phyloP scores from a whole-genome alignment of 2,113 vertebrate genomes.

The Brienomyrus longianalis region DNA sequence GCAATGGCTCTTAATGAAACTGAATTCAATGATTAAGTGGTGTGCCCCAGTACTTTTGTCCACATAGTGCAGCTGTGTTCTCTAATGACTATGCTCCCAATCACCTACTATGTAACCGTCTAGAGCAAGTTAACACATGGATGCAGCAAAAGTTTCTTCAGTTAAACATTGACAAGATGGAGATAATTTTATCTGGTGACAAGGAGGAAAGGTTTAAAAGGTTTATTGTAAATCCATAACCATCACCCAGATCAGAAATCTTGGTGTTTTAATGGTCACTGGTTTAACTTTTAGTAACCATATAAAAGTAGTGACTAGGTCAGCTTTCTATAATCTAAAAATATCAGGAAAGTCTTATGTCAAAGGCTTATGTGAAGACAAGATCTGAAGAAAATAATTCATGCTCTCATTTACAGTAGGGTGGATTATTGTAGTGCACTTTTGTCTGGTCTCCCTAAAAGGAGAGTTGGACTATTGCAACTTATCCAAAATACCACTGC shows the following conservation, averaged over 20 bases:
- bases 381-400: not conserved
- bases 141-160: not conserved
- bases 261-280: not conserved
- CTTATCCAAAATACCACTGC: not conserved
- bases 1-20: no score
- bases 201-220: not conserved
- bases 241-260: not conserved
- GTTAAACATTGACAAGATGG: not conserved
- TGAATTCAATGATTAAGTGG: no score
- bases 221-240: not conserved
- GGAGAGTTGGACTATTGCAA: not conserved
- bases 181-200: not conserved
- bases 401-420: not conserved
- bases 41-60: no score
- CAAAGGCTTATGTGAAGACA: not conserved
- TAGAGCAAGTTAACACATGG: not conserved
- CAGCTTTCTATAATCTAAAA: not conserved
- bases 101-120: not conserved
- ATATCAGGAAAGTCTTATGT: not conserved
- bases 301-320: not conserved
- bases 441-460: not conserved
- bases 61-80: no score
- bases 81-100: not conserved
- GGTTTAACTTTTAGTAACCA: not conserved
- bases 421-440: not conserved